Percentiles rank a stretch among this genome's conserved stretches.
These are phyloP conservation scores for Chlorospingus semifuscus DNA, from an alignment of 2,797 vertebrate species.

Conservation along the genomic window DNA sequence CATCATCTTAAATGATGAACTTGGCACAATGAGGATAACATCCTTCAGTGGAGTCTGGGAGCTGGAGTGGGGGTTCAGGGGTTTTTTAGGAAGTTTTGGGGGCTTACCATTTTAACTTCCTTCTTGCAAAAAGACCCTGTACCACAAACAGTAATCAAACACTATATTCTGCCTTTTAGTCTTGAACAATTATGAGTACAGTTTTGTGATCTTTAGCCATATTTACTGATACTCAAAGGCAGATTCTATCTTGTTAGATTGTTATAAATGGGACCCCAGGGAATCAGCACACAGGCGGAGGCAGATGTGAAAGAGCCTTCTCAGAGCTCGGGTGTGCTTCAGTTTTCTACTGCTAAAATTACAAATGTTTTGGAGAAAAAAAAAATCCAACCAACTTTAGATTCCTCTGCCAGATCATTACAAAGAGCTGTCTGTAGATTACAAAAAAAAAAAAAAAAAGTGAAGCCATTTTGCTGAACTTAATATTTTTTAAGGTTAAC, in stretches of 20 bases:
- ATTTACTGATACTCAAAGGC: slow-evolving; percentile 83
- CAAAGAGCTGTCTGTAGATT: background rate
- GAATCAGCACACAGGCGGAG: slow-evolving; percentile 65
- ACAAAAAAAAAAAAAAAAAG: background rate
- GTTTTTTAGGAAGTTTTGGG: background rate
- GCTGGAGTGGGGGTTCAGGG: background rate
- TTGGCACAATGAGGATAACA: background rate
- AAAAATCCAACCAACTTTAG: slow-evolving; percentile 9
- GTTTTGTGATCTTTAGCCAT: slow-evolving; percentile 79
- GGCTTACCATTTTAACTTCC: slow-evolving; percentile 29
- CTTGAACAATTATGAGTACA: slow-evolving; percentile 71
- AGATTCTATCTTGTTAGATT: slow-evolving; percentile 81
- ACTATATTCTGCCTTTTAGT: slow-evolving; percentile 70
- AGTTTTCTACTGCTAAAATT: slow-evolving; percentile 64
- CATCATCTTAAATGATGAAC: background rate
- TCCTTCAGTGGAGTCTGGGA: background rate
- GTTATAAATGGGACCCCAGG: slow-evolving; percentile 78
- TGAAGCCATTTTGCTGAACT: slow-evolving; percentile 23
- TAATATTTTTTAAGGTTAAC: slow-evolving; percentile 38
- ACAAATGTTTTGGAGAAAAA: slow-evolving; percentile 21
- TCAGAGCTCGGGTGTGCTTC: slow-evolving; percentile 43
- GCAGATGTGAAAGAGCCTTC: slow-evolving; percentile 73
- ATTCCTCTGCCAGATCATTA: slow-evolving; percentile 62
- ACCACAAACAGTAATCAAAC: slow-evolving; percentile 76
- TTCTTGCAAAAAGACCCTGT: slow-evolving; percentile 45